Evolutionary conservation across 1,140 invertebrate species (phyloP).

Genomic region (Drosophila sp.): DNA sequence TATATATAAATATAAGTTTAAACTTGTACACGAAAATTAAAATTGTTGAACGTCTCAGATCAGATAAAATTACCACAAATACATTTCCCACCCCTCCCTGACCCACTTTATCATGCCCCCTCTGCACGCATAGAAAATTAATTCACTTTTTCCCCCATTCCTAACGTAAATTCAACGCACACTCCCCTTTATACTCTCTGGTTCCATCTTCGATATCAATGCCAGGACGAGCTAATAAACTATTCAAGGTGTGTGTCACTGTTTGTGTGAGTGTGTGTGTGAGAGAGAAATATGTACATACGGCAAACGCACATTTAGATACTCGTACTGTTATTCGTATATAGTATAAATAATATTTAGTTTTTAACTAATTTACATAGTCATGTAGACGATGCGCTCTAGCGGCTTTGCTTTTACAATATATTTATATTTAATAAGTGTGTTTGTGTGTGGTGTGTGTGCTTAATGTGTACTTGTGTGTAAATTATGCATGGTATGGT

Average conservation of each 20-base stretch:
- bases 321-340: constrained; percentile 58
- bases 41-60: constrained; percentile 64
- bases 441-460: constrained; percentile 44
- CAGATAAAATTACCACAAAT: constrained; percentile 34
- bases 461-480: constrained; percentile 31
- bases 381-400: constrained; percentile 79
- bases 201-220: constrained; percentile 1
- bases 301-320: constrained; percentile 77
- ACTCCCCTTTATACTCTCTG: background rate
- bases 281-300: constrained; percentile 48
- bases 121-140: background rate
- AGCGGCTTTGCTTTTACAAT: constrained; percentile 68
- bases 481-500: constrained; percentile 47
- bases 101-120: background rate
- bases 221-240: constrained; percentile 15
- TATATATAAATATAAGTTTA: constrained; percentile 76
- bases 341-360: constrained; percentile 77
- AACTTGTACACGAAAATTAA: constrained; percentile 78
- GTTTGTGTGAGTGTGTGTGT: constrained; percentile 16
- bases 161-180: constrained; percentile 21
- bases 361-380: constrained; percentile 83
- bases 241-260: constrained; percentile 23
- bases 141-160: background rate
- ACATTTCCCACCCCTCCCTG: background rate
- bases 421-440: constrained; percentile 54